Base-by-base conservation (phyloP, 2,797 vertebrate species). In the Xiphophorus birchmanni region DNA sequence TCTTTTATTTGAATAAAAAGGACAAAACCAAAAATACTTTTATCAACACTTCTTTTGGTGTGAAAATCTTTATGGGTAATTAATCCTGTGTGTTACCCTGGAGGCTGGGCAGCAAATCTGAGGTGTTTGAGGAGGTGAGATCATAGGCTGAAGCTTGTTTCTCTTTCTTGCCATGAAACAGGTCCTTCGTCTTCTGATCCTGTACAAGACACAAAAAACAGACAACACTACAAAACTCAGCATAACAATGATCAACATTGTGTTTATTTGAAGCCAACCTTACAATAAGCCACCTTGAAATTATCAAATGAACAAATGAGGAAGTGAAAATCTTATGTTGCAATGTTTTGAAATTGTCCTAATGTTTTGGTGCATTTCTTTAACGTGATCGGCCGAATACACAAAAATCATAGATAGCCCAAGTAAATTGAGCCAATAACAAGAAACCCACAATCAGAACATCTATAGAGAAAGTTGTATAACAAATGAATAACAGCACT, bases 151-250 rank as follows among this genome's bases (percentile, higher is more conserved):
- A 97, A 2, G 97, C 96, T 84, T 97, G 96, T 84, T 96, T 96
- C 83, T 97, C 96, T 88, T 96, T 96, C 91, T 96, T 96, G 88
- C 95, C 96, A 71, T 96, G 96, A 93, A 97, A 97, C 89, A 97
- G 94, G 87, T 97, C 97, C 92, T 97, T 97, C 42, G 96, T 95
- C 87, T 97, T 97, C 92, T 97, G 97, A 90, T 97, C 96, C 97
- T 97, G 92, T 52, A 83, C 84, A 76, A 17, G 92, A 75, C 29
- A 74, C 12, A 42, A 50, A 21, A 76, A 32, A 72, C 4, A 65
- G 45, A 56, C 1, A 44, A 3, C 3, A 5, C 9, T 29, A 11
- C 15, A 65, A 0, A 32, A 47, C 18, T 76, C 4, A 29, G 15
- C 13, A 60, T 8, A 75, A 29, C 50, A 75, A 18, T n/a, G 12